phyloP scores from a whole-genome alignment of 2,888 invertebrate genomes.

The Cartodere bifasciata region DNA sequence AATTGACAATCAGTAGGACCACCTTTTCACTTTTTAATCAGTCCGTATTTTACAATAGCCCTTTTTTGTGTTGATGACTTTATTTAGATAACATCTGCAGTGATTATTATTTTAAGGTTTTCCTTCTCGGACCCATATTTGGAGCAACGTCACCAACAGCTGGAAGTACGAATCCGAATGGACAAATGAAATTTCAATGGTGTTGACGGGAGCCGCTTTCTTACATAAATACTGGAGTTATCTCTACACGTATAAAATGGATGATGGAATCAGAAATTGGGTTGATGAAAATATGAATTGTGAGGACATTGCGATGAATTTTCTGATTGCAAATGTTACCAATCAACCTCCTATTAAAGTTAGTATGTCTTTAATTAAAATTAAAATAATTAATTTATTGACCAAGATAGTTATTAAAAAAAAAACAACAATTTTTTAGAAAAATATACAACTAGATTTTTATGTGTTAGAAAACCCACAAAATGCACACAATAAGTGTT shows the following conservation, averaged over 20 bases:
- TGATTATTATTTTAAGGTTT: conserved; percentile 66
- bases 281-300: conserved; percentile 95
- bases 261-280: conserved; percentile 71
- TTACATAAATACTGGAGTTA: conserved; percentile 95
- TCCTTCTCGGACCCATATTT: conserved; percentile 86
- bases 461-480: too few species aligned
- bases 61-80: background rate
- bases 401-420: too few species aligned
- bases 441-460: too few species aligned
- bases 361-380: conserved; percentile 11
- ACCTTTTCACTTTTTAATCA: too few species aligned
- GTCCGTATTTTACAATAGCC: too few species aligned
- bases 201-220: conserved; percentile 90
- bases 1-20: too few species aligned
- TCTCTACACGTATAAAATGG: conserved; percentile 83
- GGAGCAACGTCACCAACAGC: conserved; percentile 73
- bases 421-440: too few species aligned
- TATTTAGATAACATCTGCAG: background rate
- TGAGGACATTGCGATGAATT: conserved; percentile 98
- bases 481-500: too few species aligned
- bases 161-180: conserved; percentile 97
- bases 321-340: conserved; percentile 84
- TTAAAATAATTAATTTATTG: too few species aligned
- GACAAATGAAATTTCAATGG: conserved; percentile 95
- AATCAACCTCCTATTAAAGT: conserved; percentile 89